Evolutionary conservation across 2,888 invertebrate genomes (phyloP), one percentile per base, ranked within the genome.

Genomic region (Apotomis betuletana): DNA sequence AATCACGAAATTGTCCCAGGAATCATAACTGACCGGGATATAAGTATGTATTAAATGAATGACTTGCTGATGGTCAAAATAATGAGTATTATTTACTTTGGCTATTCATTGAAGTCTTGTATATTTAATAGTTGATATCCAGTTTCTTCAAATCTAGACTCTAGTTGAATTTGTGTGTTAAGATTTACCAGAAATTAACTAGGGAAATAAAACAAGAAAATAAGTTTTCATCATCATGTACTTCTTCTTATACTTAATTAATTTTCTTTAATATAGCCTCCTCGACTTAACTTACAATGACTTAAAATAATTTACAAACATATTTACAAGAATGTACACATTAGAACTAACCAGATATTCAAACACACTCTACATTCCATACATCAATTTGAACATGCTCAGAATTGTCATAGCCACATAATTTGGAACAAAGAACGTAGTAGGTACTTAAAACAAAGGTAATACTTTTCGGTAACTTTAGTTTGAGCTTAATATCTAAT

Each of bases 391-490:
- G 77, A 85, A 86, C 80, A 79, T 84, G 77, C 77, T 83, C 79
- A 78, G 77, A 80, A 77, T 81, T 82, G 76, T 87, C 88, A 90
- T 89, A 91, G 90, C 90, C 90, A 83, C 81, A 80, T 74, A 85
- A 84, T 91, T 92, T 88, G 87, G 88, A 85, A 83, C 75, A 76
- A 81, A 83, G 78, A 74, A 85, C 61, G 67, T 27, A 27, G 6
- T 57, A 71, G 70, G 63, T 68, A 85, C 85, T 86, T 88, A 89
- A 81, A 82, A 81, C 79, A 78, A 87, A 83, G 91, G 91, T 92
- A 93, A 93, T 92, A 92, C 92, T 92, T 91, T 85, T 85, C 87
- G 93, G 93, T 93, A 93, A 93, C 93, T 92, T 86, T 89, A 88
- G 91, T 91, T 86, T 84, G 81, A 81, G 83, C 81, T 84, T 85